Conservation (phyloP, 2,888 invertebrate species). For the Drosophila hamatofila region DNA sequence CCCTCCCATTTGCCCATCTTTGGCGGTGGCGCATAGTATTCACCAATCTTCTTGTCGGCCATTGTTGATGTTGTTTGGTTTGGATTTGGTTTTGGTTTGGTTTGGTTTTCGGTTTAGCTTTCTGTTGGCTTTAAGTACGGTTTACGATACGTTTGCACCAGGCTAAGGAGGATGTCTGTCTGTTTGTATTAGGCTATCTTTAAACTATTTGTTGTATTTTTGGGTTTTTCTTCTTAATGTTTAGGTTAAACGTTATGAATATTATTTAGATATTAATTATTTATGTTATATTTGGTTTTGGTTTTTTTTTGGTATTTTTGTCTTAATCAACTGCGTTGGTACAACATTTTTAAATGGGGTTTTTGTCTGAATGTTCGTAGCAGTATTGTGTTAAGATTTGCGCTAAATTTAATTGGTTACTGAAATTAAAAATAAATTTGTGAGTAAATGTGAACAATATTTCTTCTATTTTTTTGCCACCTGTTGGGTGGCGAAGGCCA, state of each 20-base stretch:
- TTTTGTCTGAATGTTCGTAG: constrained; percentile 67
- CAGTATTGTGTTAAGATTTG: constrained; percentile 69
- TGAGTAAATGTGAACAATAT: constrained; percentile 18
- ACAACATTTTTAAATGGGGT: constrained; percentile 77
- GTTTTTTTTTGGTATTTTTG: constrained; percentile 56
- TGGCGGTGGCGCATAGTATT: constrained; percentile 92
- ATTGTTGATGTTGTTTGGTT: constrained; percentile 84
- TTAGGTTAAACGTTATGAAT: constrained; percentile 62
- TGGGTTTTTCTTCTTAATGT: constrained; percentile 46
- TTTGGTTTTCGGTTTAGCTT: constrained; percentile 40
- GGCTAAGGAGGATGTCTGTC: constrained; percentile 50
- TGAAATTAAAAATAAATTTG: constrained; percentile 55
- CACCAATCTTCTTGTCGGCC: constrained; percentile 92
- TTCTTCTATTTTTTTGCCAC: constrained; percentile 42
- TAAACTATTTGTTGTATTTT: constrained; percentile 58
- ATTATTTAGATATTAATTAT: constrained; percentile 43
- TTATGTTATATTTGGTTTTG: constrained; percentile 52
- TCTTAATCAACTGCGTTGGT: constrained; percentile 83
- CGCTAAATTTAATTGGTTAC: constrained; percentile 66
- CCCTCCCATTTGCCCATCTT: constrained; percentile 94
- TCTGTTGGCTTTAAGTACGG: constrained; percentile 44
- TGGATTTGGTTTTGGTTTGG: neutral
- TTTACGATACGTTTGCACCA: constrained; percentile 43
- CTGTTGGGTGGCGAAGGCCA: constrained; percentile 51
- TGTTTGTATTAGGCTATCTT: constrained; percentile 58